A percentile compares a stretch with the other conserved stretches of the same genome.
These are phyloP conservation scores for Regulus satrapa DNA, from an alignment of 2,113 vertebrate genomes.

Conservation along the genomic window DNA sequence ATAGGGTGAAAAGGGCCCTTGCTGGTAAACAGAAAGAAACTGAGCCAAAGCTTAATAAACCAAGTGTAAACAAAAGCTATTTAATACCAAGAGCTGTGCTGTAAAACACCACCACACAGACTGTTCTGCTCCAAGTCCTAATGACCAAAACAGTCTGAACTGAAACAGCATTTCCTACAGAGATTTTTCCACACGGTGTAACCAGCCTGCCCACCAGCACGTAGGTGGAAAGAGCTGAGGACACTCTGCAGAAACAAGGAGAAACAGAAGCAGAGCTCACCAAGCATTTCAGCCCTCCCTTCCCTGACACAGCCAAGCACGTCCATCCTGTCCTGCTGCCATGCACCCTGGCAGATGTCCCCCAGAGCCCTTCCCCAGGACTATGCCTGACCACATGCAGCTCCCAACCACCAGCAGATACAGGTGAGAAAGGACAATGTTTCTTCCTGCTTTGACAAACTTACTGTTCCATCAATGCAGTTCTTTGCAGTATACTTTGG, in stretches of 20 bases:
- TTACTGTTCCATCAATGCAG: not conserved
- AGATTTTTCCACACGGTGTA: not conserved
- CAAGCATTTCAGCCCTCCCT: not conserved
- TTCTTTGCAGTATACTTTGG: not conserved
- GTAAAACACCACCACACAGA: not conserved
- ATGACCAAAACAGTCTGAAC: not conserved
- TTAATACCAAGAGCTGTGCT: not conserved
- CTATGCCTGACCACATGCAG: not conserved
- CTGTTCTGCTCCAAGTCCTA: not conserved
- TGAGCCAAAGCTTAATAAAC: not conserved
- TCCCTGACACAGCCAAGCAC: not conserved
- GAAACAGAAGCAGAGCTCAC: not conserved
- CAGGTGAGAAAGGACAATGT: rapidly evolving
- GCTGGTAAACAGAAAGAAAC: not conserved
- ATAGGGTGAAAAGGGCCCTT: not conserved
- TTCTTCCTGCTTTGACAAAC: not conserved
- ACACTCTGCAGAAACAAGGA: not conserved
- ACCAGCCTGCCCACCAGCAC: not conserved
- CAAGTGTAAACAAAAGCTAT: not conserved
- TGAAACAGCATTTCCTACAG: not conserved
- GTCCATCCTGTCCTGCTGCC: not conserved
- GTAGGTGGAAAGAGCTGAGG: not conserved
- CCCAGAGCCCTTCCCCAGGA: not conserved
- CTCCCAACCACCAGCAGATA: rapidly evolving
- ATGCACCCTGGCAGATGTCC: rapidly evolving